Percentiles rank a stretch among this genome's conserved stretches.
Conservation (phyloP, 2,888 invertebrate species). For the Scrobipalpa atriplicella region DNA sequence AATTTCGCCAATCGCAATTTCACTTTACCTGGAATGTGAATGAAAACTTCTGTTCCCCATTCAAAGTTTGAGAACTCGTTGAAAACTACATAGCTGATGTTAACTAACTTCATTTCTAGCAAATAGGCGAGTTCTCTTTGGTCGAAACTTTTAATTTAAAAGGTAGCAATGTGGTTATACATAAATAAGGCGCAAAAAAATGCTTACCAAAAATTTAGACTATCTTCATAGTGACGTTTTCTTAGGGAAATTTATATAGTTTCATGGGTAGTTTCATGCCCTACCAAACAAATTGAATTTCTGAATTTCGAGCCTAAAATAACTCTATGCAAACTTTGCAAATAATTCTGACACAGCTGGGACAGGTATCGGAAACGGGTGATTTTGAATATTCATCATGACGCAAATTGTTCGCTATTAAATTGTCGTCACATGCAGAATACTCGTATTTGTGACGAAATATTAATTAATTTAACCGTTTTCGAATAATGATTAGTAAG, state of each 20-base stretch:
- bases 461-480: neutral
- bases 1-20: neutral
- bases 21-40: neutral
- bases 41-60: slow-evolving; percentile 2
- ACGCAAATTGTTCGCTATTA: too few relatives aligned
- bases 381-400: neutral
- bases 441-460: neutral
- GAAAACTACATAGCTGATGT: slow-evolving; percentile 6
- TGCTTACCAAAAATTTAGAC: too few relatives aligned
- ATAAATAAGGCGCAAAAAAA: too few relatives aligned
- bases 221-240: too few relatives aligned
- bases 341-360: neutral
- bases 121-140: neutral
- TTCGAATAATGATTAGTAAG: neutral
- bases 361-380: neutral
- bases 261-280: too few relatives aligned
- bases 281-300: too few relatives aligned
- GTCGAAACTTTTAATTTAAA: neutral
- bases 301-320: too few relatives aligned
- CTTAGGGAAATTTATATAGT: too few relatives aligned
- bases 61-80: slow-evolving; percentile 8
- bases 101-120: neutral
- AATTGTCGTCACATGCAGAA: neutral
- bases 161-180: neutral
- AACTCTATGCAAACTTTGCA: neutral